A percentile compares a stretch with the other conserved stretches of the same genome.
These are phyloP conservation scores for Rhingia campestris DNA, from an alignment of 2,888 invertebrate species.

Conservation along the genomic window DNA sequence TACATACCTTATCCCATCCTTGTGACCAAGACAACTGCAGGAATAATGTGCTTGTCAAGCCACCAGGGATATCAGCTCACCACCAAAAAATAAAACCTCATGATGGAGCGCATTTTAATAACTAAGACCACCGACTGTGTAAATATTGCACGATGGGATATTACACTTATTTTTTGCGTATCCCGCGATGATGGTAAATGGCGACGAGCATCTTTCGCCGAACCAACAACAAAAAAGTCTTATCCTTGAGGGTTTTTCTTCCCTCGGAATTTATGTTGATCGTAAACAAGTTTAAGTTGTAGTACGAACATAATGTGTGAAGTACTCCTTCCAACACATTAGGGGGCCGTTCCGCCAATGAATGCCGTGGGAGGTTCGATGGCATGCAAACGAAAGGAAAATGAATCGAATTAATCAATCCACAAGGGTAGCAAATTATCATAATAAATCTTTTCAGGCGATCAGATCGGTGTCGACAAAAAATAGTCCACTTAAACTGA, in stretches of 20 bases:
- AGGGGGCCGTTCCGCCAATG: constrained; percentile 11
- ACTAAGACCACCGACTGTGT: constrained; percentile 71
- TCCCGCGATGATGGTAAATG: constrained; percentile 27
- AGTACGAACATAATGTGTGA: constrained; percentile 28
- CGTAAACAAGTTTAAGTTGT: constrained; percentile 53
- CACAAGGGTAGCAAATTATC: constrained; percentile 25
- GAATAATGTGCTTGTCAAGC: constrained; percentile 45
- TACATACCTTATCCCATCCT: constrained; percentile 43
- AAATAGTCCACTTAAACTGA: constrained; percentile 68
- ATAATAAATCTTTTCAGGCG: constrained; percentile 61
- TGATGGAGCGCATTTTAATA: constrained; percentile 70
- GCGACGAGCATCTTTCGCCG: constrained; percentile 5
- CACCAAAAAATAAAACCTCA: constrained; percentile 9
- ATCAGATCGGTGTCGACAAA: constrained; percentile 59
- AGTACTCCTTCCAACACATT: constrained; percentile 7
- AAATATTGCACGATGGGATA: constrained; percentile 69
- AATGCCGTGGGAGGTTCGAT: constrained; percentile 1
- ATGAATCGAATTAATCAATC: constrained; percentile 38
- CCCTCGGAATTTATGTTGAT: constrained; percentile 40
- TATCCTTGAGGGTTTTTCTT: constrained; percentile 46
- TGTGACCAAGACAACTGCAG: constrained; percentile 3
- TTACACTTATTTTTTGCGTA: constrained; percentile 53
- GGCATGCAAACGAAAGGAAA: neutral
- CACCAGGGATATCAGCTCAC: constrained; percentile 28
- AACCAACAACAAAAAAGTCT: constrained; percentile 24